Conservation (phyloP, 1,140 invertebrate species). For the Drosophila burlai region DNA sequence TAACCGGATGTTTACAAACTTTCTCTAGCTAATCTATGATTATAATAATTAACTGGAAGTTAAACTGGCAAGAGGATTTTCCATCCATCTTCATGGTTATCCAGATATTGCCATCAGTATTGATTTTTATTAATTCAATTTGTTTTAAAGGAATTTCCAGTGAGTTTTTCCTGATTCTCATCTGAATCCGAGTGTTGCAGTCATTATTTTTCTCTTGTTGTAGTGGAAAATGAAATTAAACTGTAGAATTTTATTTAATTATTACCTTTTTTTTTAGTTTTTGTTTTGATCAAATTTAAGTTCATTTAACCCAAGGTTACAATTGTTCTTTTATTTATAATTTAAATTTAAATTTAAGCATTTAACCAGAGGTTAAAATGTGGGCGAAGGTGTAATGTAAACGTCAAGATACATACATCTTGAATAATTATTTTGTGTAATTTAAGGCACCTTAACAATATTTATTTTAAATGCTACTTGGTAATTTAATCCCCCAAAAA, state of each 20-base stretch:
- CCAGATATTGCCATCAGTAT: not conserved
- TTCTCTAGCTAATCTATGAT: not conserved
- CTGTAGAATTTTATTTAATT: no score
- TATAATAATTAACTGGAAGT: not conserved
- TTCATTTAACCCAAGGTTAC: constrained; percentile 7
- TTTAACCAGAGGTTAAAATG: constrained; percentile 5
- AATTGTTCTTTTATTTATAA: not conserved
- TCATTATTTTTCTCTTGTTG: not conserved
- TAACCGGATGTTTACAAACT: not conserved
- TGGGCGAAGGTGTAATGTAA: not conserved
- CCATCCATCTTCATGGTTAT: not conserved
- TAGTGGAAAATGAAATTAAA: not conserved
- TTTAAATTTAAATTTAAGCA: not conserved
- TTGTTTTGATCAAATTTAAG: not conserved
- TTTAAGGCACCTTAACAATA: not conserved
- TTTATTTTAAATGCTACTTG: not conserved
- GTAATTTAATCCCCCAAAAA: not conserved
- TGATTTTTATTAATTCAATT: not conserved
- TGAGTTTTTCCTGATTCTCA: not conserved
- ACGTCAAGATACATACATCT: no score
- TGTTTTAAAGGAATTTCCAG: not conserved
- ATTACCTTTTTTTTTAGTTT: not conserved
- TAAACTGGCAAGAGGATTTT: not conserved
- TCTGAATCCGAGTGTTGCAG: not conserved
- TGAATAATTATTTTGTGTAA: not conserved